These are phyloP conservation scores for Anguilla pacifica DNA, from an alignment of 2,797 vertebrate genomes.

Conservation along the genomic window DNA sequence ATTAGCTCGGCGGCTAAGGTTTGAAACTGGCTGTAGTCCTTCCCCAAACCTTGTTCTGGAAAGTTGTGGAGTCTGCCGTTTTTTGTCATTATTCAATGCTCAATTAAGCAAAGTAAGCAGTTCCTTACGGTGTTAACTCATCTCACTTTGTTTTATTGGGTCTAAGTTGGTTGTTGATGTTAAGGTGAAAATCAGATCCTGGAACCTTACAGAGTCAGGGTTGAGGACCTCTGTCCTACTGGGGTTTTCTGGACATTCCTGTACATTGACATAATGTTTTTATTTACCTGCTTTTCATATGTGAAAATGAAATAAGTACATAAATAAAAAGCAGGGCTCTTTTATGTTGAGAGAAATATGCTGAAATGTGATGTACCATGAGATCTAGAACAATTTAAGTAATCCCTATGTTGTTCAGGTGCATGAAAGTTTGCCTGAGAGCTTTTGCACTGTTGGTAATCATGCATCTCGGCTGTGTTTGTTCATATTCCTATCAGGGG, in stretches of 20 bases:
- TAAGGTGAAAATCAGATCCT: not conserved
- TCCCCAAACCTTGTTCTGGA: not conserved
- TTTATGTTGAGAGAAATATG: too few species aligned
- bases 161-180: not conserved
- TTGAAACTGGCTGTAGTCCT: not conserved
- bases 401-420: not conserved
- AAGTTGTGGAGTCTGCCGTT: not conserved
- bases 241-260: not conserved
- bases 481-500: slow-evolving; percentile 38
- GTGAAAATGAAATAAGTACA: too few species aligned
- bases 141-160: not conserved
- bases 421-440: not conserved
- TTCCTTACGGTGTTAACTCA: not conserved
- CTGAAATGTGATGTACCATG: too few species aligned
- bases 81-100: not conserved
- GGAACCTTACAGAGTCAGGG: not conserved
- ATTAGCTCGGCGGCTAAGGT: not conserved
- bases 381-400: too few species aligned
- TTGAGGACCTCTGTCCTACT: not conserved
- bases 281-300: too few species aligned
- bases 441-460: not conserved
- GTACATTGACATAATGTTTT: not conserved
- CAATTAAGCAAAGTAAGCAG: not conserved
- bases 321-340: too few species aligned
- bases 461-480: not conserved